Evolutionary conservation across 2,888 invertebrate species (phyloP).

Genomic region (Hymenopus coronatus): DNA sequence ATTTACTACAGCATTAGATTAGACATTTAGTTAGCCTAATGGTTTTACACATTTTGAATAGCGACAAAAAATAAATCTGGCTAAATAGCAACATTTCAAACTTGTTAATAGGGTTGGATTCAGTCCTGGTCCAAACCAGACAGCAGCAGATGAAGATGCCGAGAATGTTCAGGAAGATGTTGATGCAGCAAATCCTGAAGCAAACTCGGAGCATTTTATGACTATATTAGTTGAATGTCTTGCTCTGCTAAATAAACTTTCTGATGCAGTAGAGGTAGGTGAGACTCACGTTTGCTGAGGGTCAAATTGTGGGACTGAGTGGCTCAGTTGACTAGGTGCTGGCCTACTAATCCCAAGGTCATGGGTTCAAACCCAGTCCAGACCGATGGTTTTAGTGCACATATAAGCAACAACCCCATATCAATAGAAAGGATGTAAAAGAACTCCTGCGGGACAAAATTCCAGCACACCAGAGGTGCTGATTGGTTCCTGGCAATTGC

Average conservation of each 20-base stretch:
- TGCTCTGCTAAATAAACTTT: slow-evolving; percentile 76
- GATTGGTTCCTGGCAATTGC: no score
- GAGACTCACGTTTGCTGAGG: slow-evolving; percentile 6
- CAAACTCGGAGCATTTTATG: slow-evolving; percentile 67
- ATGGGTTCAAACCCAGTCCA: no score
- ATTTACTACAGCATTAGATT: not conserved
- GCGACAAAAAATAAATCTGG: not conserved
- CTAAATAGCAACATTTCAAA: not conserved
- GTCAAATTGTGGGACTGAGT: no score
- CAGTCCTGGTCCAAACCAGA: slow-evolving; percentile 1
- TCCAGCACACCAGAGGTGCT: no score
- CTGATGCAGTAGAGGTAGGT: slow-evolving; percentile 77
- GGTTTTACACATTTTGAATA: not conserved
- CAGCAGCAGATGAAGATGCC: slow-evolving; percentile 9
- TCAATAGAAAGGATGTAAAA: no score
- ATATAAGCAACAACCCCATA: no score
- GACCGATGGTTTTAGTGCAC: no score
- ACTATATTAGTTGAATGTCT: slow-evolving; percentile 83
- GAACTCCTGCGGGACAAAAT: no score
- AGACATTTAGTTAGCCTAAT: not conserved
- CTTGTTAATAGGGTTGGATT: not conserved
- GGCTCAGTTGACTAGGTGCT: no score
- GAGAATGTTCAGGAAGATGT: slow-evolving; percentile 57
- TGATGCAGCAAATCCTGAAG: slow-evolving; percentile 57
- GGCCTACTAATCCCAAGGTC: no score